Evolutionary conservation across 2,113 vertebrate genomes (phyloP), one percentile per base, ranked within the genome.

Genomic region (Tricholaema leucomelas): DNA sequence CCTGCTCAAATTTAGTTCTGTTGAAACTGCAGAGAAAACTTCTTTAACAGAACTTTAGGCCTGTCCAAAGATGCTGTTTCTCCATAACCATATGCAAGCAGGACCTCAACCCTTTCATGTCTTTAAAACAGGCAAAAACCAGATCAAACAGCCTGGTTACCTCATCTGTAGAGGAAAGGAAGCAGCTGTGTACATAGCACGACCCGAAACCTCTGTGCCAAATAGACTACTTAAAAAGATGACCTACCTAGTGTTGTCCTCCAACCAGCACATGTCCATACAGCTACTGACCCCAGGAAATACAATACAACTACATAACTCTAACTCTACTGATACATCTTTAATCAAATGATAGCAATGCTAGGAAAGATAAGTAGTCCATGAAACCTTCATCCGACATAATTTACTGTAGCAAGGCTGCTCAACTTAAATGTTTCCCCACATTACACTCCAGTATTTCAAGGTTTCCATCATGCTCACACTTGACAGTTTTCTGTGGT

Each of bases 61-160:
- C 12, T 5, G 10, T 8, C 55, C 48, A 36, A 14, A 18, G 1
- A 1, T 15, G 13, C 0, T 4, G 4, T n/a, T 44, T 35, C 35
- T 42, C 65, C 61, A 38, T 24, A 59, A 50, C 15, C 28, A n/a
- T 13, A n/a, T 2, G 6, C 31, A 69, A 64, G 27, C 10, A 75
- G 36, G 30, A 64, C 10, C 18, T 2, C 1, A 73, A 24, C 1
- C 10, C 14, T 36, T 40, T 42, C 14, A 24, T 48, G 12, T 48
- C 33, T 42, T 38, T 20, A 36, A 31, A 48, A 55, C 38, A 31
- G 6, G n/a, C n/a, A n/a, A 16, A 31, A 10, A 27, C 15, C 7
- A 36, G 24, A 31, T 25, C 48, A 55, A 35, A n/a, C 16, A 8
- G 10, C 3, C 38, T 46, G 35, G 8, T 50, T 5, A 69, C 10